Evolutionary conservation across 2,888 invertebrate genomes (phyloP), one percentile per base, ranked within the genome.

Genomic region (Aspidiotus rigidus): DNA sequence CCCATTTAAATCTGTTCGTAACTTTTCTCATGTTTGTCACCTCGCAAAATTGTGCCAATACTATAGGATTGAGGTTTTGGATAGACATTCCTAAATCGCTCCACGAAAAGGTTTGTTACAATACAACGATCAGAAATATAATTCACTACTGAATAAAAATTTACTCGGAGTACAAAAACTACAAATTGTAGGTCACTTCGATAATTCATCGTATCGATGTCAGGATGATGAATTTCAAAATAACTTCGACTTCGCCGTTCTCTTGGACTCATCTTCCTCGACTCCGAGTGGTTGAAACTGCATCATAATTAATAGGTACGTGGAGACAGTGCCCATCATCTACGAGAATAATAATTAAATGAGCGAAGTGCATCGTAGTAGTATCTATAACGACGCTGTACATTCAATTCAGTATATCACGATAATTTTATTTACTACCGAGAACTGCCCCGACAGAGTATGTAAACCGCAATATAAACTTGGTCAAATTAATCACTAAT

Each of bases 281-380:
- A 56, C 69, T 41, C 54, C 55, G 16, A 62, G 69, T 13, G 62
- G 69, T 62, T 56, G 61, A 55, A 69, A 69, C 69, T 69, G 69
- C 69, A 69, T 69, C 69, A 69, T 69, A 62, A 69, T 69, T 62
- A 69, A 56, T 42, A 69, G 62, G 54, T 69, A 69, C 41, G 69
- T 69, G 16, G 69, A 62, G n/a, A 69, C 60, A 28, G 69, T 62
- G 16, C 69, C 69, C 54, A 62, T 62, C 62, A 69, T 69, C 69
- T 69, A 57, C 42, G 59, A 28, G 40, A 59, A 57, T 42, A 28
- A 59, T 59, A 59, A 56, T 44, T 57, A 66, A 49, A 63, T 39
- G 40, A 5, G 40, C 39, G 56, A 15, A 56, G n/a, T 49, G n/a
- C 49, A n/a, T 49, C 49, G 49, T 49, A 10, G 8, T 56, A 56